These are phyloP conservation scores for Ophion ventricosus DNA, from an alignment of 2,888 invertebrate species.

Conservation along the genomic window DNA sequence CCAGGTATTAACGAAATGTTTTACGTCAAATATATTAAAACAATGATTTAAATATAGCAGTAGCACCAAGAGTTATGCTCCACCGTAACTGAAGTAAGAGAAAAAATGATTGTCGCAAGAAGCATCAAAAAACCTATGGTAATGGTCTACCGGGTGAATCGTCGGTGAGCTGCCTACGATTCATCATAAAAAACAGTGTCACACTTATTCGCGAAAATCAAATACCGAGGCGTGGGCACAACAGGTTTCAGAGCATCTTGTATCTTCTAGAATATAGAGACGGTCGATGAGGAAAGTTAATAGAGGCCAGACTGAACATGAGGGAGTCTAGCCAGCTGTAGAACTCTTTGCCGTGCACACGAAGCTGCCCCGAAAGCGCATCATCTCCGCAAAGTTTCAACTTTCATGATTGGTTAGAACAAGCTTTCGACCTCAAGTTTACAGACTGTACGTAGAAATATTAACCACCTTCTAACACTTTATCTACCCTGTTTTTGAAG, in stretches of 20 bases:
- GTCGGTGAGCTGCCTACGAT: background rate
- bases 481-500: background rate
- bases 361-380: background rate
- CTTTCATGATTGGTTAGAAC: slow-evolving; percentile 38
- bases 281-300: background rate
- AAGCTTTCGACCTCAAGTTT: slow-evolving; percentile 38
- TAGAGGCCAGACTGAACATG: background rate
- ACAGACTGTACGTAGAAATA: slow-evolving; percentile 16
- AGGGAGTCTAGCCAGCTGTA: background rate
- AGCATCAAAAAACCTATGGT: background rate
- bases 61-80: background rate
- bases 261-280: background rate
- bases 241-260: background rate
- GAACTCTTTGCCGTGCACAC: slow-evolving; percentile 12
- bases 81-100: background rate
- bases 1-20: background rate
- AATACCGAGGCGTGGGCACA: background rate
- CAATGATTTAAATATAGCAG: background rate
- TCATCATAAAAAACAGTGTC: background rate
- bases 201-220: background rate
- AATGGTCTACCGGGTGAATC: background rate
- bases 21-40: background rate
- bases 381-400: slow-evolving; percentile 31
- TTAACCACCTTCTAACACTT: background rate
- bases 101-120: background rate